These are phyloP conservation scores for Pseudomyrmex gracilis DNA, from an alignment of 1,140 invertebrate genomes.

Conservation along the genomic window DNA sequence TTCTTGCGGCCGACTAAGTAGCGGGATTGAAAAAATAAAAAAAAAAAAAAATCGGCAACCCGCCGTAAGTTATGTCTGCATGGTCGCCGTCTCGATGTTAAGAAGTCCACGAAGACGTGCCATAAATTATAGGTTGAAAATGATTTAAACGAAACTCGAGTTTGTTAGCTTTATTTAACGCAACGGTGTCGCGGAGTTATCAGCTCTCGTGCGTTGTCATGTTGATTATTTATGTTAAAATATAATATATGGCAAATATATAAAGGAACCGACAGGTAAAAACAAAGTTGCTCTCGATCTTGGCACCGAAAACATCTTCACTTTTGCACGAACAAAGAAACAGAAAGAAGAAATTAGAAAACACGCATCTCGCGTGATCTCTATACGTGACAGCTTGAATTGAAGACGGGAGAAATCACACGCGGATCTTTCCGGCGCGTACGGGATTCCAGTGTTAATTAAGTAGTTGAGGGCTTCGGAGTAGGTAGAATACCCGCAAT, in stretches of 20 bases:
- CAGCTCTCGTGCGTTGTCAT: neutral
- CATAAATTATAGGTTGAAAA: conserved; percentile 42
- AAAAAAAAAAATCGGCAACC: conserved; percentile 41
- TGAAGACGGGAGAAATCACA: conserved; percentile 27
- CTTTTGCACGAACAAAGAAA: neutral
- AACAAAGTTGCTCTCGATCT: neutral
- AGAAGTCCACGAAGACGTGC: conserved; percentile 43
- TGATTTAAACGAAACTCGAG: conserved; percentile 49
- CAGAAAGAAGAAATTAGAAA: conserved; percentile 16
- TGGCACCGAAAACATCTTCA: neutral
- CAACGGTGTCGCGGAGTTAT: conserved; percentile 51
- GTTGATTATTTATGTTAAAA: conserved; percentile 61
- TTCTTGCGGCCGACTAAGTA: conserved; percentile 54
- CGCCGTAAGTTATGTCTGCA: conserved; percentile 60
- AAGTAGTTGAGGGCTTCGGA: conserved; percentile 67
- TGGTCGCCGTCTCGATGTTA: conserved; percentile 28
- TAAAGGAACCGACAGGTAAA: neutral
- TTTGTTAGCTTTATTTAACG: conserved; percentile 50
- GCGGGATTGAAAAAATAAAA: conserved; percentile 29
- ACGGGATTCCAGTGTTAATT: conserved; percentile 64
- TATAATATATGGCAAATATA: neutral
- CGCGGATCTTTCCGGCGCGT: conserved; percentile 20
- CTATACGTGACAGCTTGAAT: conserved; percentile 3
- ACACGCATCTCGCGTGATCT: neutral
- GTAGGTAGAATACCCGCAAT: conserved; percentile 60